Evolutionary conservation across 2,113 vertebrate species (phyloP).

Genomic region (Corythaixoides concolor): DNA sequence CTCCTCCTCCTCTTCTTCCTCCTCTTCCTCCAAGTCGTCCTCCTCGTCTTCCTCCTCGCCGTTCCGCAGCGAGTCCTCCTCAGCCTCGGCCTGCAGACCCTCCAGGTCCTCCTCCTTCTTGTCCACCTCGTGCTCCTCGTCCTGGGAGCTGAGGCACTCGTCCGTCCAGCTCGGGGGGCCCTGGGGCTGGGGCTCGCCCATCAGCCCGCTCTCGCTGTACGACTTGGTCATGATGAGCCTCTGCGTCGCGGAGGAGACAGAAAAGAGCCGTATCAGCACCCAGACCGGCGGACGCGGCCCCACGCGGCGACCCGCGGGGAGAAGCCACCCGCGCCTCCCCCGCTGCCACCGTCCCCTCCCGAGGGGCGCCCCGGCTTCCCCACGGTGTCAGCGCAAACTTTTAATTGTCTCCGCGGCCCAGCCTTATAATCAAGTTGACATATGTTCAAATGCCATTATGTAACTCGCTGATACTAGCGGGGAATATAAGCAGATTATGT

Average conservation of each 20-base stretch:
- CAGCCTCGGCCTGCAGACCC: conserved; percentile 58
- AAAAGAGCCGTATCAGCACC: conserved; percentile 9
- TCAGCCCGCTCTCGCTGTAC: conserved; percentile 85
- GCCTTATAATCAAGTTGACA: not conserved
- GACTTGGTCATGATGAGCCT: conserved; percentile 91
- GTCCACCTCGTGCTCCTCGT: conserved; percentile 80
- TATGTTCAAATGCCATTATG: conserved; percentile 49
- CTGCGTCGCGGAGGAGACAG: conserved; percentile 53
- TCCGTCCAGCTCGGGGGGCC: conserved; percentile 80
- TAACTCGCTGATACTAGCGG: conserved; percentile 51
- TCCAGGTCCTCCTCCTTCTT: conserved; percentile 76
- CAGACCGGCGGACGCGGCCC: not conserved
- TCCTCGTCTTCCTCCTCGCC: conserved; percentile 78
- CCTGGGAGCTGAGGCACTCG: conserved; percentile 82
- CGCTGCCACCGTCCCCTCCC: not conserved
- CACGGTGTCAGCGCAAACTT: not conserved
- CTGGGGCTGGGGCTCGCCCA: conserved; percentile 81
- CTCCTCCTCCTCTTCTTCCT: conserved; percentile 89
- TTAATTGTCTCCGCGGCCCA: not conserved
- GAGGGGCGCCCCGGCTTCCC: not conserved
- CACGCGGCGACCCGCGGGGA: not conserved
- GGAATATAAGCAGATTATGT: conserved; percentile 55
- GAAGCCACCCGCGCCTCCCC: not conserved
- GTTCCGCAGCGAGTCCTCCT: conserved; percentile 65
- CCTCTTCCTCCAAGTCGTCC: conserved; percentile 82